Evolutionary conservation across 2,797 vertebrate genomes (phyloP), one percentile per base, ranked within the genome.

Genomic region (Tragelaphus eurycerus): DNA sequence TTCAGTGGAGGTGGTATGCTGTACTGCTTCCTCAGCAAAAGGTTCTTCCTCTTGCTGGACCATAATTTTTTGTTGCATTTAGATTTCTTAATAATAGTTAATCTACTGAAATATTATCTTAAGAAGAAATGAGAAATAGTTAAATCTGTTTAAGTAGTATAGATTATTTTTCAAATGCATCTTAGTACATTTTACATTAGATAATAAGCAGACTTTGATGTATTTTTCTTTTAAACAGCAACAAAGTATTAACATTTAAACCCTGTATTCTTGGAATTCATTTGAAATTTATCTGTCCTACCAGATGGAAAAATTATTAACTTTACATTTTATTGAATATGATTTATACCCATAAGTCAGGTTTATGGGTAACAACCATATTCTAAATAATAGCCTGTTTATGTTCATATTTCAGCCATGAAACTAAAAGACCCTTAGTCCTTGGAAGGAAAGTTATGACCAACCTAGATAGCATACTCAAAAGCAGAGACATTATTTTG

Each of bases 81-180:
- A 98, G 96, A 97, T 98, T 98, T 98, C 57, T 90, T 88, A 93
- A 93, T 81, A 78, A 93, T 90, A 95, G 46, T 97, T 97, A 98
- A 97, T 98, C 84, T 95, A 87, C 67, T 83, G 78, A 96, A 34
- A n/a, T 88, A 89, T 97, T 76, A 50, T 59, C 81, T 92, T 52
- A 85, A 23, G 76, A 76, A 60, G 50, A 38, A 82, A 76, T 25
- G 19, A 95, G 93, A 23, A 96, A 81, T 54, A 55, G 34, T 54
- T 91, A 57, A 60, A 96, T 95, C 4, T 96, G 91, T 95, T 97
- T 94, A 96, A 92, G 92, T 62, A 84, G 79, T 76, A 52, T 8
- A 48, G 60, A 93, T 62, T 88, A 46, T 48, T 95, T 86, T 60
- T 89, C 10, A 74, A 78, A 55, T 29, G 27, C 43, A 48, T 82